Evolutionary conservation across 2,113 vertebrate species (phyloP).

Genomic region (Actenoides lindsayi): DNA sequence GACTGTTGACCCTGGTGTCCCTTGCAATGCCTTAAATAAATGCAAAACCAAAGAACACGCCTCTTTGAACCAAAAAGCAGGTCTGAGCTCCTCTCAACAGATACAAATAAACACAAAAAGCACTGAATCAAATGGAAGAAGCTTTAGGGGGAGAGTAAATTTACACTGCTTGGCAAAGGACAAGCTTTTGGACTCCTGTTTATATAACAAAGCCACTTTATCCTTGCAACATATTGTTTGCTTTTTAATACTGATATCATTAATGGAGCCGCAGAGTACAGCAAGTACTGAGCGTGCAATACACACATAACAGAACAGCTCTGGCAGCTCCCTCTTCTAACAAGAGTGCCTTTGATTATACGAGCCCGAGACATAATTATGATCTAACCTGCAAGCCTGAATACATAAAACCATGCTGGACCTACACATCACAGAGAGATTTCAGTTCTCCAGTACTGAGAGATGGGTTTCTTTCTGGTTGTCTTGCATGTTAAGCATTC

Average conservation of each 20-base stretch:
- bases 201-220: conserved; percentile 15
- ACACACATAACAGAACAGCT: background rate
- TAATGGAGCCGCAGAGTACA: background rate
- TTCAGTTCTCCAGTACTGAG: background rate
- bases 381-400: too few species aligned
- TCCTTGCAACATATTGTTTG: conserved; percentile 32
- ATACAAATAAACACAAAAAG: background rate
- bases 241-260: background rate
- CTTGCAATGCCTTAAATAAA: background rate
- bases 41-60: background rate
- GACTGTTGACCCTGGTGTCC: background rate
- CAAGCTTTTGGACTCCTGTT: background rate
- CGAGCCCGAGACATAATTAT: background rate
- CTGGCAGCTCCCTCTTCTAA: background rate
- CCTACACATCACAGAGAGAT: background rate
- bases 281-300: background rate
- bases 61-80: background rate
- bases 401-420: background rate
- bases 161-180: background rate
- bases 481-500: background rate
- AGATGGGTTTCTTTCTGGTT: fast-evolving
- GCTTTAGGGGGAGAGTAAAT: background rate
- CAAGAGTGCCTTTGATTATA: background rate
- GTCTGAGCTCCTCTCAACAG: background rate
- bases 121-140: background rate